Conservation (phyloP, 2,888 invertebrate species). For the Cephalotes varians region DNA sequence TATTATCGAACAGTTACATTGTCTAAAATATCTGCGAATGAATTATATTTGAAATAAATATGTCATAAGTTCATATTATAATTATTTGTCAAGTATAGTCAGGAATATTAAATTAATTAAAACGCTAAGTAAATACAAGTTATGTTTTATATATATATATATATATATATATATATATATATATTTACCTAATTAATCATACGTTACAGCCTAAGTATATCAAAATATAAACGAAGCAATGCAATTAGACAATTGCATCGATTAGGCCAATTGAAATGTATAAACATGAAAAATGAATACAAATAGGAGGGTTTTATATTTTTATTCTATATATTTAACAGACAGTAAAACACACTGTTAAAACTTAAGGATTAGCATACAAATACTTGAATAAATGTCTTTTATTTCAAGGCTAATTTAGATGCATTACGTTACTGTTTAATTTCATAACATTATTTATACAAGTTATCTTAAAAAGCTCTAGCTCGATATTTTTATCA, state of each 20-base stretch:
- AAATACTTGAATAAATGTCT: slow-evolving; percentile 66
- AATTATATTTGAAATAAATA: slow-evolving; percentile 21
- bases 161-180: too few relatives aligned
- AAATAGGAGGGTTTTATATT: slow-evolving; percentile 58
- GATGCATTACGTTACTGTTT: slow-evolving; percentile 32
- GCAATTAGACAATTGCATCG: slow-evolving; percentile 33
- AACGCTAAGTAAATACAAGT: background rate
- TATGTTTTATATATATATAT: too few relatives aligned
- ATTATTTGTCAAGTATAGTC: background rate
- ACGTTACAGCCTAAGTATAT: slow-evolving; percentile 32
- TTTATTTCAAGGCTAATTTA: slow-evolving; percentile 63
- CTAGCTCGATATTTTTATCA: slow-evolving; percentile 31
- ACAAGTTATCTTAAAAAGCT: slow-evolving; percentile 59
- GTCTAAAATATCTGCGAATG: slow-evolving; percentile 4
- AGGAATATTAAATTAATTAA: slow-evolving; percentile 27
- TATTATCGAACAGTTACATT: slow-evolving; percentile 21
- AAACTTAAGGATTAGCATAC: slow-evolving; percentile 62
- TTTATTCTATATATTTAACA: slow-evolving; percentile 70
- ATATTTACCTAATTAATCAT: slow-evolving; percentile 36
- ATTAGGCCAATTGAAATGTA: slow-evolving; percentile 41
- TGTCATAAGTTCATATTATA: slow-evolving; percentile 26
- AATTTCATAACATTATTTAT: slow-evolving; percentile 62
- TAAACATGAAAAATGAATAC: slow-evolving; percentile 58
- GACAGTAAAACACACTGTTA: slow-evolving; percentile 66
- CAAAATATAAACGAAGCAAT: slow-evolving; percentile 1